A percentile compares a stretch with the other conserved stretches of the same genome.
phyloP scores from a whole-genome alignment of 1,140 invertebrate species.

The Panagrolaimus sp. region DNA sequence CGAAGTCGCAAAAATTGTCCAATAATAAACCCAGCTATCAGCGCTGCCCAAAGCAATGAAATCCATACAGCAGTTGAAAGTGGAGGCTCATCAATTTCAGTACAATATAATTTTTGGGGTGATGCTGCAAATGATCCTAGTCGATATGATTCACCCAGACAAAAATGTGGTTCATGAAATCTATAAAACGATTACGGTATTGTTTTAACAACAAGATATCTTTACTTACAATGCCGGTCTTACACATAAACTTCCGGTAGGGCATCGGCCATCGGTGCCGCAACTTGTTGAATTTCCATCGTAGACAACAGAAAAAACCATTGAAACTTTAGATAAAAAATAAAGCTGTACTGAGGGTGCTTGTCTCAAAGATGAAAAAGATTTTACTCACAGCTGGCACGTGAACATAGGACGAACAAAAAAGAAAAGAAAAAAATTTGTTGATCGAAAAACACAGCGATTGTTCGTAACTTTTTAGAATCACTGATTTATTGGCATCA shows the following conservation, averaged over 20 bases:
- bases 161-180: slow-evolving; percentile 2
- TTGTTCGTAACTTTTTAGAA: too few relatives aligned
- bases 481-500: too few relatives aligned
- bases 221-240: background rate
- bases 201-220: background rate
- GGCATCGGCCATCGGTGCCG: background rate
- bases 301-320: slow-evolving; percentile 10
- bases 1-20: slow-evolving; percentile 8
- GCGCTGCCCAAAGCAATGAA: background rate
- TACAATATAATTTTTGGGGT: background rate
- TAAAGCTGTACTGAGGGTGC: too few relatives aligned
- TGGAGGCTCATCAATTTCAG: background rate
- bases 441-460: too few relatives aligned
- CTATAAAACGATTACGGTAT: background rate
- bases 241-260: background rate
- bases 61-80: slow-evolving; percentile 11
- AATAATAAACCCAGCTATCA: slow-evolving; percentile 4
- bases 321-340: background rate
- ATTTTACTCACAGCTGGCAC: too few relatives aligned
- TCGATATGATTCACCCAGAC: background rate
- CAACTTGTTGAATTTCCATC: background rate
- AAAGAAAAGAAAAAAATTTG: too few relatives aligned
- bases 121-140: background rate
- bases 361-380: too few relatives aligned
- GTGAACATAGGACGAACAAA: too few relatives aligned